phyloP scores from a whole-genome alignment of 1,140 invertebrate genomes.

The Sitobion miscanthi region DNA sequence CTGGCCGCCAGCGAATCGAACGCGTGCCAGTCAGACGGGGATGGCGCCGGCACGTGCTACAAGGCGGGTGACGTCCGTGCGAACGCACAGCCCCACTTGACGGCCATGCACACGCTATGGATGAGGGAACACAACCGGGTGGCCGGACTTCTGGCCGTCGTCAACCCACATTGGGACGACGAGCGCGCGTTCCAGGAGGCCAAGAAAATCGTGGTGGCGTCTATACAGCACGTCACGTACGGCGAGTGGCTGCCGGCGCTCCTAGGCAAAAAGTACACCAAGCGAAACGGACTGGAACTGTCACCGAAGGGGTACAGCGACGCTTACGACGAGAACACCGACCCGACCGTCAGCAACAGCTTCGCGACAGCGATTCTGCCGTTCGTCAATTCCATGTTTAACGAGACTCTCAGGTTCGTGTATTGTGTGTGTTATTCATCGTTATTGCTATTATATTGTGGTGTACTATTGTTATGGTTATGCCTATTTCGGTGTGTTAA shows the following conservation, averaged over 20 bases:
- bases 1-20: not conserved
- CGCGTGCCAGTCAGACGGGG: conserved; percentile 62
- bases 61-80: conserved; percentile 71
- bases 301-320: conserved; percentile 60
- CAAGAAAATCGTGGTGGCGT: conserved; percentile 80
- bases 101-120: conserved; percentile 82
- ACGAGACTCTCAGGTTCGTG: conserved; percentile 65
- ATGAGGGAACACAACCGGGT: conserved; percentile 89
- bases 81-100: conserved; percentile 80
- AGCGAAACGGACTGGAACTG: conserved; percentile 51
- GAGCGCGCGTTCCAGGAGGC: conserved; percentile 82
- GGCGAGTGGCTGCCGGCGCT: conserved; percentile 84
- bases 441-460: too few species aligned
- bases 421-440: not conserved
- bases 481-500: too few species aligned
- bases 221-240: conserved; percentile 89
- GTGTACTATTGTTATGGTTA: too few species aligned
- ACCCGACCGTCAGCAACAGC: conserved; percentile 74
- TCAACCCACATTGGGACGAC: conserved; percentile 79
- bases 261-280: conserved; percentile 62
- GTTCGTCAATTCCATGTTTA: conserved; percentile 73
- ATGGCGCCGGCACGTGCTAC: conserved; percentile 62
- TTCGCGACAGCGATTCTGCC: conserved; percentile 75
- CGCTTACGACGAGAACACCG: conserved; percentile 66
- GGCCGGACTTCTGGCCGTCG: conserved; percentile 67